Base-by-base conservation (phyloP, 2,888 invertebrate species). In the Zeuzera pyrina region DNA sequence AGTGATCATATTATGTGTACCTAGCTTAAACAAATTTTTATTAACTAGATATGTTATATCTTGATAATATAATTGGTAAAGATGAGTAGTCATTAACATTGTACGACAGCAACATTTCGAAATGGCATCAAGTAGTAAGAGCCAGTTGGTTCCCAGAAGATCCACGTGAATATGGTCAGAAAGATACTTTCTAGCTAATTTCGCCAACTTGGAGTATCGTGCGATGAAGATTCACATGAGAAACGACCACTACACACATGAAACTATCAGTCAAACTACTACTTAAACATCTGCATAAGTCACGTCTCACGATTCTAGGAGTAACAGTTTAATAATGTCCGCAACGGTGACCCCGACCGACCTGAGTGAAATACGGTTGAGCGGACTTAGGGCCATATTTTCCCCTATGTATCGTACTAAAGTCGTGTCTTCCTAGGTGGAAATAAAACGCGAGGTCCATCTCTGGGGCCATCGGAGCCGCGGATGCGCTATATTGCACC, bases 261-360 rank as follows among this genome's bases (percentile, higher is more conserved):
- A 65, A 71, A 65, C 76, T 66, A 81, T 83, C 78, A 69, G 78
- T 83, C 81, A 81, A 78, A 76, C 67, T 57, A 68, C 72, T 79
- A 64, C 65, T 76, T 65, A 74, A 77, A 76, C 71, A 78, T 79
- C 74, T 74, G 71, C 79, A 79, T 81, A 81, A 79, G 78, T 79
- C 81, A 83, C 81, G 81, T 68, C 62, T 70, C 73, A 72, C 74
- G 77, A 76, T 61, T 71, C 66, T 53, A 61, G 58, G 55, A 65
- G 70, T 76, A 78, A 78, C 81, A 78, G 81, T 81, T 81, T 83
- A 81, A 81, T 81, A 79, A 79, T 74, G 81, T 79, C 81, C 79
- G 78, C 71, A 55, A 57, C 49, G 57, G 57, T 62, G 77, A 76
- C 78, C 79, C 62, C 49, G 42, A 47, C 60, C 73, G 76, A 78